Conservation (phyloP, 1,140 invertebrate species). For the Potamilus streckersoni region DNA sequence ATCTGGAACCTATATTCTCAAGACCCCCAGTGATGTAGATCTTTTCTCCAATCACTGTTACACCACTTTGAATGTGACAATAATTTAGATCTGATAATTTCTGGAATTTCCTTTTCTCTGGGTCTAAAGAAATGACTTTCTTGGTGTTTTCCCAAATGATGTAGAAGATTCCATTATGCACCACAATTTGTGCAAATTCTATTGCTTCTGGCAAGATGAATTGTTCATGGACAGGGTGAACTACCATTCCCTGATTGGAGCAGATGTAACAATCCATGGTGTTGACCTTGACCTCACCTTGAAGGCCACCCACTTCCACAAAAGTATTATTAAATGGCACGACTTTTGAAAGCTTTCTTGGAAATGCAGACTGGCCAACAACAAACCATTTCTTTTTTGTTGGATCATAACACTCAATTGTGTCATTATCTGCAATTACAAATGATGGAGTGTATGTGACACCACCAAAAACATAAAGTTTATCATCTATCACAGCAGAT, state of each 20-base stretch:
- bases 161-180: slow-evolving; percentile 61
- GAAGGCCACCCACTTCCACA: slow-evolving; percentile 63
- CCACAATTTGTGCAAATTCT: slow-evolving; percentile 61
- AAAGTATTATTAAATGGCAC: slow-evolving; percentile 57
- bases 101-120: slow-evolving; percentile 62
- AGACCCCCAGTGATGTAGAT: slow-evolving; percentile 88
- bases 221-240: slow-evolving; percentile 60
- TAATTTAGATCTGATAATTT: slow-evolving; percentile 52
- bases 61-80: slow-evolving; percentile 69
- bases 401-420: slow-evolving; percentile 62
- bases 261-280: slow-evolving; percentile 63
- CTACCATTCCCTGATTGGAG: slow-evolving; percentile 32
- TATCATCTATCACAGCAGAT: slow-evolving; percentile 54
- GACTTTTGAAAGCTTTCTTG: slow-evolving; percentile 56
- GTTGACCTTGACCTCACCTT: slow-evolving; percentile 54
- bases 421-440: slow-evolving; percentile 53
- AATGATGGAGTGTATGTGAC: slow-evolving; percentile 46
- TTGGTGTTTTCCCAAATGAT: slow-evolving; percentile 66
- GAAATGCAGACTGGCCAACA: slow-evolving; percentile 57
- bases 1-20: slow-evolving; percentile 68
- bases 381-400: slow-evolving; percentile 53
- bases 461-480: slow-evolving; percentile 63
- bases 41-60: slow-evolving; percentile 83
- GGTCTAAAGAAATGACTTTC: slow-evolving; percentile 64
- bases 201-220: slow-evolving; percentile 62